Evolutionary conservation across 2,888 invertebrate species (phyloP), one percentile per base, ranked within the genome.

Genomic region (Laspeyria flexula): DNA sequence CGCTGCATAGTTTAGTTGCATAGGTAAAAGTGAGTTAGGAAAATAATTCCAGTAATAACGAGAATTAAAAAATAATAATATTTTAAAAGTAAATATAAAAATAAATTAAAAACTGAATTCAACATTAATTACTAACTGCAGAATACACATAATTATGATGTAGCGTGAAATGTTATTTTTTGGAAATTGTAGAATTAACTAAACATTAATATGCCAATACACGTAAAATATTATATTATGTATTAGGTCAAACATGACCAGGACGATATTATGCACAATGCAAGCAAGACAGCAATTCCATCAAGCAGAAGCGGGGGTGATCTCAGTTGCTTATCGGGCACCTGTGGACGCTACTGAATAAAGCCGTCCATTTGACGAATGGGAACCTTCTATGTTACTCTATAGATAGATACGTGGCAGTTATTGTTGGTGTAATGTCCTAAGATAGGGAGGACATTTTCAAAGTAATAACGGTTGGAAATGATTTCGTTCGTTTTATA

Each of bases 311-410:
- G 69, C 65, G 66, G 67, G 67, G 69, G 74, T 76, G 80, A 83
- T 83, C 79, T 68, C 72, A 57, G 63, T 68, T 56, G 75, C 81
- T 86, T 87, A 88, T 88, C 86, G 81, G 83, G 77, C 86, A 88
- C 87, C 87, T 88, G 86, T 85, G 83, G 83, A 83, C 83, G 74
- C 60, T 64, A 11, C 60, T 73, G 83, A 77, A 87, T 86, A 85
- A 85, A 84, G 75, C 80, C 81, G 73, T 84, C 85, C 81, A 85
- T 83, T 81, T 79, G 75, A 80, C 76, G 70, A 78, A 83, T 79
- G 71, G 67, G 48, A 62, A 62, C 59, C 42, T 50, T 45, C 52
- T 46, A 34, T 34, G 58, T 40, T 13, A 43, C 42, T 35, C 53
- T 60, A 49, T 42, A 33, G 64, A 40, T 40, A 27, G 54, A 30